Evolutionary conservation across 2,888 invertebrate genomes (phyloP).

Genomic region (Agriopis aurantiaria): DNA sequence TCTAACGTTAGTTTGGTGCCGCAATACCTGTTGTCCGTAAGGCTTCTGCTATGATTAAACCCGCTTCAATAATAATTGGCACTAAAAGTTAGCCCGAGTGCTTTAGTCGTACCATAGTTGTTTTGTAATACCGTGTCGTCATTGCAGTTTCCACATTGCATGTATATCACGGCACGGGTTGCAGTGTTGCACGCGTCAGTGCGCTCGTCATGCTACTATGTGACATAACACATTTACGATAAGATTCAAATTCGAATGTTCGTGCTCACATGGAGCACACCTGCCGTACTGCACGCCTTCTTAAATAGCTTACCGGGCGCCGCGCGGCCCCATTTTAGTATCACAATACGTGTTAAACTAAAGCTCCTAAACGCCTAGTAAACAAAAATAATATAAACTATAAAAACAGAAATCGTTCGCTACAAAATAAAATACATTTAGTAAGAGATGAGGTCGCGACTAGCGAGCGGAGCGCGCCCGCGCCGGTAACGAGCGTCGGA

Average conservation of each 20-base stretch:
- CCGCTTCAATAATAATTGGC: background rate
- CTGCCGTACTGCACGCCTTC: conserved; percentile 48
- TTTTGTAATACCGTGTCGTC: background rate
- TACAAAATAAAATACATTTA: conserved; percentile 66
- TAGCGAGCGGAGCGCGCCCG: background rate
- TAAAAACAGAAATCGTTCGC: conserved; percentile 70
- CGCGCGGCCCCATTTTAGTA: conserved; percentile 78
- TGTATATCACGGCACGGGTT: background rate
- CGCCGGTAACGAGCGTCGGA: conserved; percentile 18
- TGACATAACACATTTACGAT: background rate
- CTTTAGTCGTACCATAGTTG: background rate
- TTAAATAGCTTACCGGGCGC: conserved; percentile 76
- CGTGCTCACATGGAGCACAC: conserved; percentile 19
- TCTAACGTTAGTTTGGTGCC: too few relatives aligned
- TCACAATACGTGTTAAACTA: conserved; percentile 81
- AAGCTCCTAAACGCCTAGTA: conserved; percentile 74
- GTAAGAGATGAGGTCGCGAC: conserved; percentile 41
- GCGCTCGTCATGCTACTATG: conserved; percentile 1
- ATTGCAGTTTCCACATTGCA: background rate
- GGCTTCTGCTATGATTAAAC: too few relatives aligned
- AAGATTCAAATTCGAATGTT: conserved; percentile 5
- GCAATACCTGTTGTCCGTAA: too few relatives aligned
- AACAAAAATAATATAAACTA: conserved; percentile 61
- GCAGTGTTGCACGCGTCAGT: background rate
- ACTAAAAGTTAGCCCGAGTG: background rate